These are phyloP conservation scores for Diabrotica undecimpunctata DNA, from an alignment of 1,140 invertebrate genomes.

Conservation along the genomic window DNA sequence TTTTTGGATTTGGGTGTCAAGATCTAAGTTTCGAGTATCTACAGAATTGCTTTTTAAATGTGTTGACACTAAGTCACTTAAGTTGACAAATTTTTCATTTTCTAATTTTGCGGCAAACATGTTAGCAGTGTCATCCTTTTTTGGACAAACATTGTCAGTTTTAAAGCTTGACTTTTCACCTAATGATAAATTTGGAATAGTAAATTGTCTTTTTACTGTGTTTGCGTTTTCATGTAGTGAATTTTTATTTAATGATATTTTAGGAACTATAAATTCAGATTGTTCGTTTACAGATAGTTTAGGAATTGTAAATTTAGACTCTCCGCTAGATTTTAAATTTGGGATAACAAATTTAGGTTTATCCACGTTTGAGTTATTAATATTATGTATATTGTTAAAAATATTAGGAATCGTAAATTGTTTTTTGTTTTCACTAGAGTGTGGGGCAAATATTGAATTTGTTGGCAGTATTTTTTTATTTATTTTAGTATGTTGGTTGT, in stretches of 20 bases:
- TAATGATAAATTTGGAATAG: too few relatives aligned
- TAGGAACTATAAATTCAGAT: not conserved
- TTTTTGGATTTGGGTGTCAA: constrained; percentile 10
- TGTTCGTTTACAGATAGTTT: not conserved
- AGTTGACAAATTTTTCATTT: constrained; percentile 19
- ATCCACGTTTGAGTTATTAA: not conserved
- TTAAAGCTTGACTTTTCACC: too few relatives aligned
- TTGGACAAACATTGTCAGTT: not conserved
- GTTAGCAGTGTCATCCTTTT: not conserved
- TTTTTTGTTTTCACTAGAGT: not conserved
- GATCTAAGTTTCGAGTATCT: not conserved
- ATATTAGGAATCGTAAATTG: constrained; percentile 25
- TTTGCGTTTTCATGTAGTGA: too few relatives aligned
- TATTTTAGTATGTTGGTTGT: constrained; percentile 9
- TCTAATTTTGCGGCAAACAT: not conserved
- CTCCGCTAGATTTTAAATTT: constrained; percentile 8
- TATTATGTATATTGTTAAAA: constrained; percentile 15
- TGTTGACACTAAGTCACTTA: constrained; percentile 30
- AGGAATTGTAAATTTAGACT: constrained; percentile 3
- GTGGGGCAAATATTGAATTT: too few relatives aligned
- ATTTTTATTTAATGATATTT: too few relatives aligned
- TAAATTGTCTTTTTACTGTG: too few relatives aligned
- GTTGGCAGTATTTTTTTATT: not conserved
- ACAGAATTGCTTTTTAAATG: constrained; percentile 32
- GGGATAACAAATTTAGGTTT: constrained; percentile 21